Evolutionary conservation across 2,888 invertebrate genomes (phyloP).

Genomic region (Aelia acuminata): DNA sequence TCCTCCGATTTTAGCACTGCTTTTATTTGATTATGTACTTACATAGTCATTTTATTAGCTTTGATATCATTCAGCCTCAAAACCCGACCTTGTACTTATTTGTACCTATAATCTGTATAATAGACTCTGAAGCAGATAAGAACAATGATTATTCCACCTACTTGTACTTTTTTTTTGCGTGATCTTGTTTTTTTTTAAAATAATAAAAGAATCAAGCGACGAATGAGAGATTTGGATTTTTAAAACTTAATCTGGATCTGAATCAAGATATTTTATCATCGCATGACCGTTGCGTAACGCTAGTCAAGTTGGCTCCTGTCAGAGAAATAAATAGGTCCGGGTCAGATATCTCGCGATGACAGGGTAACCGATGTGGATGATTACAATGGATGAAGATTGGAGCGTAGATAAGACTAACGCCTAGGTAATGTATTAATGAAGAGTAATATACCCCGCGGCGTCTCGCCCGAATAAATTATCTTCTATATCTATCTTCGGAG

Average conservation of each 20-base stretch:
- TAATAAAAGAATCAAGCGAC: no score
- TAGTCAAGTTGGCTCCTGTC: background rate
- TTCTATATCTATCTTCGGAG: background rate
- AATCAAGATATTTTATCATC: background rate
- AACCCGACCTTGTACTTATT: no score
- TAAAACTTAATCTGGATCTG: background rate
- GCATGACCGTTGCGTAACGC: background rate
- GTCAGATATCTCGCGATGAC: background rate
- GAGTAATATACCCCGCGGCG: constrained; percentile 34
- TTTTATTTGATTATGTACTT: no score
- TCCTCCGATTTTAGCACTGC: no score
- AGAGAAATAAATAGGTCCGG: constrained; percentile 6
- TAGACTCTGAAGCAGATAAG: no score
- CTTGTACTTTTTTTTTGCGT: no score
- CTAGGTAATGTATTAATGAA: constrained; percentile 37
- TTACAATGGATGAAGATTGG: constrained; percentile 47
- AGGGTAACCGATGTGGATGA: background rate
- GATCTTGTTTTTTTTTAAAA: no score
- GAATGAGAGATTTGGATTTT: no score
- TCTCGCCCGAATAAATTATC: background rate
- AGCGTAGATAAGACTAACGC: background rate
- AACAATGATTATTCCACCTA: no score
- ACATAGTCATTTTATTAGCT: no score
- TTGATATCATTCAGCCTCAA: no score
- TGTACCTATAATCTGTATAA: no score